phyloP scores from a whole-genome alignment of 2,888 invertebrate species.

The Troides aeacus region DNA sequence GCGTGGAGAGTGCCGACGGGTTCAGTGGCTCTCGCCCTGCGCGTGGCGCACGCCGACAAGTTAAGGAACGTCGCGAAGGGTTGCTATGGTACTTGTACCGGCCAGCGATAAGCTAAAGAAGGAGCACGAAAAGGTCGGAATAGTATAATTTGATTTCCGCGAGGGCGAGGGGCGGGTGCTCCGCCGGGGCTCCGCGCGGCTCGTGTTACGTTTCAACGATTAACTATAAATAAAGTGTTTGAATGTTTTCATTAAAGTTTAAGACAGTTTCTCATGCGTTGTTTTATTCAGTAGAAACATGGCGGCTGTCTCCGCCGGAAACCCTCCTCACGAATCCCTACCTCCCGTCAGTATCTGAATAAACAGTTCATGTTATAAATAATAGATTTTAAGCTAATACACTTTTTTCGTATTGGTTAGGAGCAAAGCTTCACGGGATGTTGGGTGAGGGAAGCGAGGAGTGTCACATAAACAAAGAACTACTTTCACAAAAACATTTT shows the following conservation, averaged over 20 bases:
- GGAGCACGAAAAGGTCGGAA: constrained; percentile 21
- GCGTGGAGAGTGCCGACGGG: background rate
- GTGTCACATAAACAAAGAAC: constrained; percentile 5
- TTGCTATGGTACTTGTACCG: background rate
- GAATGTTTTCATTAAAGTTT: constrained; percentile 73
- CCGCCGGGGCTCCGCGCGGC: background rate
- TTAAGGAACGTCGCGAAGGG: too few relatives aligned
- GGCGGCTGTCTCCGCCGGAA: too few relatives aligned
- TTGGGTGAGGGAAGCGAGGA: background rate
- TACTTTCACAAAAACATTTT: constrained; percentile 37
- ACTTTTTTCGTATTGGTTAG: too few relatives aligned
- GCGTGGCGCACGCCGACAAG: too few relatives aligned
- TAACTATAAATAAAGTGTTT: constrained; percentile 62
- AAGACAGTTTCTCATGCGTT: constrained; percentile 41
- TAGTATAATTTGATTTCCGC: background rate
- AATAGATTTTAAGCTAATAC: too few relatives aligned
- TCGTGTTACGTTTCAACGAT: constrained; percentile 64
- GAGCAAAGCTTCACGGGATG: too few relatives aligned
- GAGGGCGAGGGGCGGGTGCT: background rate
- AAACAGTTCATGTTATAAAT: too few relatives aligned
- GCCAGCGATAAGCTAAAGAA: background rate
- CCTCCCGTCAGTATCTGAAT: too few relatives aligned
- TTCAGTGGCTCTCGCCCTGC: too few relatives aligned
- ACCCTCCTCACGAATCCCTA: too few relatives aligned
- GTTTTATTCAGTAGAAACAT: constrained; percentile 29